These are phyloP conservation scores for Lutjanus erythropterus DNA, from an alignment of 2,113 vertebrate genomes.

Conservation along the genomic window DNA sequence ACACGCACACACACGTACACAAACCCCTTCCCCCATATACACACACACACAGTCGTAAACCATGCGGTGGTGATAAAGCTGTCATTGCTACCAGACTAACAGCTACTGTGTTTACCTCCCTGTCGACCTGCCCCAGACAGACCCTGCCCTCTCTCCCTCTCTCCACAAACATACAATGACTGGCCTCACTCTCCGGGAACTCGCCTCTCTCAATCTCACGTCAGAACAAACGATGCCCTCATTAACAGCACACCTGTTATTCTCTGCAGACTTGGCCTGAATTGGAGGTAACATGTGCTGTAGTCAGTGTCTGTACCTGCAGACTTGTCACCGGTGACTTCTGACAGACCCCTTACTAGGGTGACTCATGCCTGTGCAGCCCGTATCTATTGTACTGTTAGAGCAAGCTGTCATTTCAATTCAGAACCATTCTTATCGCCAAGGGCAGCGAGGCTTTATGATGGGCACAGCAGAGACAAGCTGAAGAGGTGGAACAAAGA, in stretches of 20 bases:
- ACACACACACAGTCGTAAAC: slow-evolving; percentile 54
- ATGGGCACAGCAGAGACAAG: neutral
- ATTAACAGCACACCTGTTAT: slow-evolving; percentile 73
- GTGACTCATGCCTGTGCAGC: slow-evolving; percentile 50
- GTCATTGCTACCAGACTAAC: slow-evolving; percentile 63
- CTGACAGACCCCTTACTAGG: slow-evolving; percentile 34
- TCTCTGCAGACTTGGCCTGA: slow-evolving; percentile 62
- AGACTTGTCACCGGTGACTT: slow-evolving; percentile 30
- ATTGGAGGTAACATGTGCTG: slow-evolving; percentile 46
- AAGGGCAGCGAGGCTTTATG: slow-evolving; percentile 19
- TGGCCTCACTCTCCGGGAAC: slow-evolving; percentile 31
- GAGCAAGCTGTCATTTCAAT: slow-evolving; percentile 34
- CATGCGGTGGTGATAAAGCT: slow-evolving; percentile 66
- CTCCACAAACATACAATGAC: neutral
- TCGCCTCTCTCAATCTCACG: slow-evolving; percentile 26
- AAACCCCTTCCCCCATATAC: slow-evolving; percentile 18
- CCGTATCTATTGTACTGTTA: slow-evolving; percentile 16
- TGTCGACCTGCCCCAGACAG: slow-evolving; percentile 57
- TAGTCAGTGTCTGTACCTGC: slow-evolving; percentile 54
- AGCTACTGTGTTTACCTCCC: slow-evolving; percentile 64
- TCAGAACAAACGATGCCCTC: slow-evolving; percentile 52
- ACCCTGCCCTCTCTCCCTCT: slow-evolving; percentile 12
- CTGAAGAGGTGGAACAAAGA: slow-evolving; percentile 23
- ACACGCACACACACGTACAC: slow-evolving; percentile 21
- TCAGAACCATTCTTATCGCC: slow-evolving; percentile 10